Percentiles rank a stretch among this genome's conserved stretches.
Evolutionary conservation across 2,888 invertebrate genomes (phyloP).

Genomic region (Aphidius colemani): DNA sequence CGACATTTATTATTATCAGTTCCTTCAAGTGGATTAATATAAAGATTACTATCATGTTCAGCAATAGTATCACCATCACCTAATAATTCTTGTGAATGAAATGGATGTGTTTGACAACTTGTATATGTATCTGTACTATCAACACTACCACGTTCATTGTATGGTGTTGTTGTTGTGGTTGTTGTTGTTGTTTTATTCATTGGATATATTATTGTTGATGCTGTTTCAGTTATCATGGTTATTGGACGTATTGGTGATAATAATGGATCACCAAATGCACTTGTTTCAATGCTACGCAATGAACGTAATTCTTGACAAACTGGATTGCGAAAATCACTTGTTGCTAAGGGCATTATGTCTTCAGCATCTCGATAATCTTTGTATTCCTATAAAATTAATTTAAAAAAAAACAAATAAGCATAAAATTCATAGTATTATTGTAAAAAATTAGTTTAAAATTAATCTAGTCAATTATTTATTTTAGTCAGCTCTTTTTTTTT

Average conservation of each 20-base stretch:
- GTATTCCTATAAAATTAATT: slow-evolving; percentile 70
- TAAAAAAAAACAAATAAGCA: no score
- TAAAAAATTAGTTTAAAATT: no score
- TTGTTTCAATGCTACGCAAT: slow-evolving; percentile 64
- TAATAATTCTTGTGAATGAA: slow-evolving; percentile 72
- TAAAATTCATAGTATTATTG: no score
- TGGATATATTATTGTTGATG: slow-evolving; percentile 34
- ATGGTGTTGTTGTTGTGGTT: slow-evolving; percentile 32
- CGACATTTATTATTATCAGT: slow-evolving; percentile 61
- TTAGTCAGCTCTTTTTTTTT: no score
- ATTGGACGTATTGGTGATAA: slow-evolving; percentile 30
- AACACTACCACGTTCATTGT: slow-evolving; percentile 62
- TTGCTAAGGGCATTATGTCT: slow-evolving; percentile 83
- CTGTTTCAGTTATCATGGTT: slow-evolving; percentile 7
- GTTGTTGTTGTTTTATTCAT: slow-evolving; percentile 33
- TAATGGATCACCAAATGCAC: slow-evolving; percentile 42
- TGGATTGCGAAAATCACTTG: slow-evolving; percentile 82
- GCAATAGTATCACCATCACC: slow-evolving; percentile 69
- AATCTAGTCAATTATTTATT: no score
- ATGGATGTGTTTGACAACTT: slow-evolving; percentile 95
- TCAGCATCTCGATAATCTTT: slow-evolving; percentile 91
- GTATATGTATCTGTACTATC: slow-evolving; percentile 92
- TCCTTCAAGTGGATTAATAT: slow-evolving; percentile 79
- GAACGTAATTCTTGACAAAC: slow-evolving; percentile 81
- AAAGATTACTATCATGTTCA: slow-evolving; percentile 81